A percentile compares a stretch with the other conserved stretches of the same genome.
phyloP scores from a whole-genome alignment of 1,140 invertebrate species.

The Leptinotarsa lineolata region DNA sequence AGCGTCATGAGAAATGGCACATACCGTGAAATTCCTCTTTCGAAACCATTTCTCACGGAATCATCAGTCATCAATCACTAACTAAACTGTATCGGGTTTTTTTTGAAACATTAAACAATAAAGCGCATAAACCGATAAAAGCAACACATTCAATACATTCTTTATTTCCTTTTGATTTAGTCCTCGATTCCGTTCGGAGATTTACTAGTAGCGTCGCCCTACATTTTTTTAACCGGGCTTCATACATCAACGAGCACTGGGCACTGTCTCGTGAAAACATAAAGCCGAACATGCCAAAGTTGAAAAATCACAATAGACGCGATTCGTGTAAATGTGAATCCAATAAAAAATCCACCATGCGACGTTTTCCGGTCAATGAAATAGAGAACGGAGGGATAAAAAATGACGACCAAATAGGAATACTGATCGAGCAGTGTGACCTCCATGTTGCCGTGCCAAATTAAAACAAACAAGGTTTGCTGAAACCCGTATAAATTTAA shows the following conservation, averaged over 20 bases:
- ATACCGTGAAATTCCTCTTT: too few species aligned
- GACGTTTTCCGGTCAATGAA: conserved; percentile 29
- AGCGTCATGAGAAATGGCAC: too few species aligned
- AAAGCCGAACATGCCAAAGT: conserved; percentile 18
- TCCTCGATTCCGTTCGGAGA: neutral
- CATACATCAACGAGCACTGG: conserved; percentile 18
- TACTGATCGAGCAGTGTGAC: neutral
- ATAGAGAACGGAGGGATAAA: neutral
- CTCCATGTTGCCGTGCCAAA: neutral
- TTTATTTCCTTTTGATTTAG: conserved; percentile 10
- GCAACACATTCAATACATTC: conserved; percentile 13
- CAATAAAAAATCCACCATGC: conserved; percentile 24
- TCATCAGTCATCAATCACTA: too few species aligned
- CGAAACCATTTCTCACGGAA: too few species aligned
- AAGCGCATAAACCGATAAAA: neutral
- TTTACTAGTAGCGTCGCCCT: neutral
- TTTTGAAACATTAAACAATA: conserved; percentile 8
- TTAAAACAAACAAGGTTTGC: neutral
- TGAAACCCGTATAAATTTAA: too few species aligned
- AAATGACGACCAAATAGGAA: neutral
- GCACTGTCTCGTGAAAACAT: conserved; percentile 22
- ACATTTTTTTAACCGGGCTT: conserved; percentile 16
- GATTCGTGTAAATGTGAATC: conserved; percentile 32
- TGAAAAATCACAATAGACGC: conserved; percentile 32
- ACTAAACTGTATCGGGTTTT: neutral